Evolutionary conservation across 2,113 vertebrate genomes (phyloP), one percentile per base, ranked within the genome.

Genomic region (Megaceryle maxima): DNA sequence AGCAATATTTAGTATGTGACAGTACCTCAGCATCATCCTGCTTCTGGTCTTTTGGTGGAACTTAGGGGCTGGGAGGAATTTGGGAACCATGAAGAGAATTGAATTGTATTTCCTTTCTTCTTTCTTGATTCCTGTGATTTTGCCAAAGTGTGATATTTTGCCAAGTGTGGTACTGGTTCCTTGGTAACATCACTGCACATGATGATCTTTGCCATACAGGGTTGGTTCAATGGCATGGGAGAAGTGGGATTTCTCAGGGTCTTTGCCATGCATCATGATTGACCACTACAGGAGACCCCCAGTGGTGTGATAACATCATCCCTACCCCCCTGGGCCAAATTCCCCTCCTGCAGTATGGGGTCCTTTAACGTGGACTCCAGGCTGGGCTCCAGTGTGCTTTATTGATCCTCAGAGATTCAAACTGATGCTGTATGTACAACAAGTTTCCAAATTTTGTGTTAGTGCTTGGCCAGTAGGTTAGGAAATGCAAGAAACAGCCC

Each of bases 361-460:
- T 80, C 43, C 35, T 68, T 46, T 35, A 51, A 44, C 4, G 9
- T 8, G 41, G 8, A 19, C 10, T 37, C 37, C 17, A 78, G 50
- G 28, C 5, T 83, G 26, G 26, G 15, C 24, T 5, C 3, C 4
- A 17, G 5, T 1, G 2, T 8, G 10, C 11, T 39, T 83, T n/a
- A 13, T 18, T 63, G 5, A 17, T 56, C 13, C 26, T 77, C 26
- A 75, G 53, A 57, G 55, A 53, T 44, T 62, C 29, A 78, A 20
- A 44, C 5, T 19, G 5, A 31, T n/a, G 6, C 10, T 31, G 2
- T 1, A 2, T 4, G 2, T 5, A 10, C 6, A 51, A 15, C 0
- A 16, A 3, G 20, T 26, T 21, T 56, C 43, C 75, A 88, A 25
- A 46, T 51, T 76, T 68, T 60, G 15, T 41, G 11, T 50, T 51